phyloP scores from a whole-genome alignment of 1,140 invertebrate species.

The Scaptodrosophila lebanonensis region DNA sequence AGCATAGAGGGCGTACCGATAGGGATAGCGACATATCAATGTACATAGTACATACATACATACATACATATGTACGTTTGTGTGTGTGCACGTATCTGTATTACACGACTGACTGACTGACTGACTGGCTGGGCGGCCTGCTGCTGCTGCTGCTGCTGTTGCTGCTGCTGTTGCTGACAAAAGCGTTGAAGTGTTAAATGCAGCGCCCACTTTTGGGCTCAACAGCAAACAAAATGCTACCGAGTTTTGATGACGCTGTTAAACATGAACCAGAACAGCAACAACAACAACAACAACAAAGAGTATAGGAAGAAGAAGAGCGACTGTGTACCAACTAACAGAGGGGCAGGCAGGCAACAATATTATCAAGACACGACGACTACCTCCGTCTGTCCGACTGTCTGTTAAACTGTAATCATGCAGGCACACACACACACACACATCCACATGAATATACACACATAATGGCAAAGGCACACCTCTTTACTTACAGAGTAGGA shows the following conservation, averaged over 20 bases:
- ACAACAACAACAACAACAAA: slow-evolving; percentile 4
- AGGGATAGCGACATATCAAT: slow-evolving; percentile 10
- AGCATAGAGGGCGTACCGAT: slow-evolving; percentile 29
- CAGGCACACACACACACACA: background rate
- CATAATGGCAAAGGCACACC: too few species aligned
- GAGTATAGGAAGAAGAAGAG: background rate
- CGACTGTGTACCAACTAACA: too few species aligned
- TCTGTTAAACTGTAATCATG: slow-evolving; percentile 18
- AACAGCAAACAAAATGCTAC: slow-evolving; percentile 21
- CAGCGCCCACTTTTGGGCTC: slow-evolving; percentile 30
- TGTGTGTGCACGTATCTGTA: background rate
- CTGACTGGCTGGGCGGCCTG: too few species aligned
- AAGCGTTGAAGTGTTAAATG: slow-evolving; percentile 55
- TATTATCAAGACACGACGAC: slow-evolving; percentile 23
- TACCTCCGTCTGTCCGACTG: slow-evolving; percentile 16
- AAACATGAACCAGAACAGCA: slow-evolving; percentile 16
- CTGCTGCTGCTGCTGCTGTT: too few species aligned
- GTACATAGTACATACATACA: background rate
- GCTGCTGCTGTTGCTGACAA: too few species aligned
- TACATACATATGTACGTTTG: background rate
- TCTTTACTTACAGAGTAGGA: too few species aligned
- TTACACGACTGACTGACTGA: too few species aligned
- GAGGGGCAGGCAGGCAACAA: too few species aligned
- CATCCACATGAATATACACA: too few species aligned
- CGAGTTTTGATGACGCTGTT: slow-evolving; percentile 32